These are phyloP conservation scores for Galaxea fascicularis DNA, from an alignment of 92 coral and sea anemone genomes.

Conservation along the genomic window DNA sequence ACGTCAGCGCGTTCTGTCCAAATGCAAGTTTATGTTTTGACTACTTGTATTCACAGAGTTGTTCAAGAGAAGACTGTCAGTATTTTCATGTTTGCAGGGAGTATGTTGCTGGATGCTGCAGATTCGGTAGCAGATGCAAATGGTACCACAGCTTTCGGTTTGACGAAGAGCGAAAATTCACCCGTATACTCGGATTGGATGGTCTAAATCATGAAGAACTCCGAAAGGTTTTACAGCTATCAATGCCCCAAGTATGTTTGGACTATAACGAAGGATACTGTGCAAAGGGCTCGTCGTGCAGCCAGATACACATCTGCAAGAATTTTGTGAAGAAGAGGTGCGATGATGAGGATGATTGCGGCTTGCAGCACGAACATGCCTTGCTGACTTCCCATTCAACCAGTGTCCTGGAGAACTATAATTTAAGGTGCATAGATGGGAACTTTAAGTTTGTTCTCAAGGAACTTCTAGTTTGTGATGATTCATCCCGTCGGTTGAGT, in stretches of 20 bases:
- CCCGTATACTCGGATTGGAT: constrained; percentile 42
- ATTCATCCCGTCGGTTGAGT: background rate
- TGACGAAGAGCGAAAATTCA: constrained; percentile 25
- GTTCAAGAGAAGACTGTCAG: constrained; percentile 29
- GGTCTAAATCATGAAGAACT: constrained; percentile 58
- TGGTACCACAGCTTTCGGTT: constrained; percentile 46
- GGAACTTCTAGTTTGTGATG: constrained; percentile 58
- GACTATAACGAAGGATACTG: constrained; percentile 54
- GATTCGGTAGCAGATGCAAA: constrained; percentile 48
- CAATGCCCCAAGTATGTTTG: constrained; percentile 63
- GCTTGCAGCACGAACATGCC: constrained; percentile 54
- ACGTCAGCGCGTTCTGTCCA: constrained; percentile 44
- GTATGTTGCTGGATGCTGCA: constrained; percentile 52
- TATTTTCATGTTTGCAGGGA: constrained; percentile 65
- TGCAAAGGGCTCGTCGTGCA: constrained; percentile 6
- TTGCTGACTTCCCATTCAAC: constrained; percentile 38
- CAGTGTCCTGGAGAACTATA: constrained; percentile 36
- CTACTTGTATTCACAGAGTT: background rate
- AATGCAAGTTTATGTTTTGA: constrained; percentile 55
- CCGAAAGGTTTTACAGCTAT: constrained; percentile 45
- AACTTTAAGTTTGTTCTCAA: constrained; percentile 38
- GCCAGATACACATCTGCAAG: constrained; percentile 67
- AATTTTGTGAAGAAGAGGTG: constrained; percentile 50
- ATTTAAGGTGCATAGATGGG: constrained; percentile 35
- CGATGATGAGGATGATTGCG: constrained; percentile 44